phyloP scores from a whole-genome alignment of 2,888 invertebrate species.

The Calliopum simillimum region DNA sequence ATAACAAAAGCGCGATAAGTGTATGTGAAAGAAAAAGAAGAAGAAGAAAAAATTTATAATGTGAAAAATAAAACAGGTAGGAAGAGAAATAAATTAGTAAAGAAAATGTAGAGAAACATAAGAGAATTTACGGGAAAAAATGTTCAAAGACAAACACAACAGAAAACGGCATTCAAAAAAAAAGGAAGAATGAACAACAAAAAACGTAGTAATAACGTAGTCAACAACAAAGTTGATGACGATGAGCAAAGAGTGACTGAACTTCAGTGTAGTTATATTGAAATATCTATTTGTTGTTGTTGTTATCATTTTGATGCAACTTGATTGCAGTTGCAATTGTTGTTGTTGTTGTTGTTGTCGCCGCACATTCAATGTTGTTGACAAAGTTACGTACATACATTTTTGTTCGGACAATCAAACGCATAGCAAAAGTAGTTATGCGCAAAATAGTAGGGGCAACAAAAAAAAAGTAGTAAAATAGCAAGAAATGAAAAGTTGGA shows the following conservation, averaged over 20 bases:
- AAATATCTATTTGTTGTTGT: constrained; percentile 12
- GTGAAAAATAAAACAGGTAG: background rate
- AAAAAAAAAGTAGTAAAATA: background rate
- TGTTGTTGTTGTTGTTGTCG: constrained; percentile 30
- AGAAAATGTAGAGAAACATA: constrained; percentile 3
- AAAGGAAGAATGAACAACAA: constrained; percentile 5
- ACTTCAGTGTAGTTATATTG: constrained; percentile 24
- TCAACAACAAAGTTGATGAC: background rate
- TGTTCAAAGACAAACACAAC: constrained; percentile 2
- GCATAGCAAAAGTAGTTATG: background rate
- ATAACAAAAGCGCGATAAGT: background rate
- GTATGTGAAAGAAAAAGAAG: constrained; percentile 1
- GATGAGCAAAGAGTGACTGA: constrained; percentile 32
- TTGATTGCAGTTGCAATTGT: constrained; percentile 3
- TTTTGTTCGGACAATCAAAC: background rate
- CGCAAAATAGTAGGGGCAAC: background rate
- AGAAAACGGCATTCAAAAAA: background rate
- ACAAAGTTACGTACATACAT: constrained; percentile 14
- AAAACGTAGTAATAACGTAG: constrained; percentile 6
- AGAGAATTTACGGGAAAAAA: background rate
- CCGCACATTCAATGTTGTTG: background rate
- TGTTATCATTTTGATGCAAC: constrained; percentile 2
- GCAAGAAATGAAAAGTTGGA: background rate
- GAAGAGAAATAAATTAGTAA: constrained; percentile 3
- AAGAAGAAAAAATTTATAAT: background rate